Percentiles rank a stretch among this genome's conserved stretches.
Conservation (phyloP, 2,797 vertebrate species). For the Scolopax bukidnonensis region DNA sequence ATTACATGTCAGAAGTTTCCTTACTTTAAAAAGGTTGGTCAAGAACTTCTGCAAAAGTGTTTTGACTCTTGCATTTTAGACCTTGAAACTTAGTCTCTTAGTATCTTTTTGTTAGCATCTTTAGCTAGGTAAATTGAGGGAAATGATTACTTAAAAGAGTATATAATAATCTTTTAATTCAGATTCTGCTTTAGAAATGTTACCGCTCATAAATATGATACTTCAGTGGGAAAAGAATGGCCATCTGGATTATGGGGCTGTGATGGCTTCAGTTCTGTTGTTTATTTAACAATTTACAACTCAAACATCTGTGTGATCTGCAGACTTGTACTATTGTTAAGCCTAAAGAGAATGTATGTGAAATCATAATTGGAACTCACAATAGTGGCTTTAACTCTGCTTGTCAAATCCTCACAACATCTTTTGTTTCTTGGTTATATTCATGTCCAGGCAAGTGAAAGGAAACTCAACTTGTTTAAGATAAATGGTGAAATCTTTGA, state of each 20-base stretch:
- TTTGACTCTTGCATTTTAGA: neutral
- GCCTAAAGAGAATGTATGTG: neutral
- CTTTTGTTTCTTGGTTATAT: slow-evolving; percentile 8
- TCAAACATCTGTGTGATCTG: neutral
- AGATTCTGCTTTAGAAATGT: neutral
- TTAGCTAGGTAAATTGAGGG: neutral
- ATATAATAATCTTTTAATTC: neutral
- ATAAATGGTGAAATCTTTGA: slow-evolving; percentile 44
- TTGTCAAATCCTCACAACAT: neutral
- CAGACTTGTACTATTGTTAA: neutral
- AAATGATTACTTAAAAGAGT: neutral
- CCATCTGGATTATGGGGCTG: neutral
- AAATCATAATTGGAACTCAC: neutral
- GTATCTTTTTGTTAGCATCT: neutral
- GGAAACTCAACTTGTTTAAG: neutral
- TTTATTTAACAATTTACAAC: neutral
- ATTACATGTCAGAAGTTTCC: slow-evolving; percentile 30
- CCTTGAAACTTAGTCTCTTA: neutral
- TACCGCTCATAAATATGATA: neutral
- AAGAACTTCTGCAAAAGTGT: neutral
- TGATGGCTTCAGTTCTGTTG: neutral
- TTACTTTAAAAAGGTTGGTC: neutral
- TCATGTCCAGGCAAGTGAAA: slow-evolving; percentile 53
- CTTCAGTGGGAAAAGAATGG: neutral
- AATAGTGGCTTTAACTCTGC: neutral